Percentiles rank a stretch among this genome's conserved stretches.
Conservation (phyloP, 1,140 invertebrate genomes). For the Sycophila sp. region DNA sequence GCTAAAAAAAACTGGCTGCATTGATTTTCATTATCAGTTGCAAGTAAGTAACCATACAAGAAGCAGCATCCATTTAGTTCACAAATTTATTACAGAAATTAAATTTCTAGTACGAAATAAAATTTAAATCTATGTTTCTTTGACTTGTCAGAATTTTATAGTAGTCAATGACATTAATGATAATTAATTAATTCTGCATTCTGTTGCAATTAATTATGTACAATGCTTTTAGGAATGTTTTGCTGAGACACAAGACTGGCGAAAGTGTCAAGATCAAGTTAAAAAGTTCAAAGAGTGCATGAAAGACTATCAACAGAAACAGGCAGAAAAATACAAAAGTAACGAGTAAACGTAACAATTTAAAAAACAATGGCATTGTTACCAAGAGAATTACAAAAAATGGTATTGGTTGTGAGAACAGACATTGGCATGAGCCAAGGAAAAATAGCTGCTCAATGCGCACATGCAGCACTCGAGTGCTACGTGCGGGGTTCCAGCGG, state of each 20-base stretch:
- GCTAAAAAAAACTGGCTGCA: conserved; percentile 88
- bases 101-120: neutral
- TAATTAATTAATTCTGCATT: no score
- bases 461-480: conserved; percentile 79
- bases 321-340: conserved; percentile 57
- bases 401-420: conserved; percentile 80
- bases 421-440: conserved; percentile 85
- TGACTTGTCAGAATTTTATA: neutral
- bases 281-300: conserved; percentile 84
- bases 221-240: conserved; percentile 90
- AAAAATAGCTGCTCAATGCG: conserved; percentile 84
- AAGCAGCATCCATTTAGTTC: no score
- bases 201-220: neutral
- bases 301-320: conserved; percentile 66
- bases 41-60: no score
- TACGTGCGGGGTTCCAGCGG: conserved; percentile 66
- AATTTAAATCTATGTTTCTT: neutral
- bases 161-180: no score
- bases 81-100: neutral
- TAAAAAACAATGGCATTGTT: conserved; percentile 39
- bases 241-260: conserved; percentile 87
- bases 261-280: conserved; percentile 86
- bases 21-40: conserved; percentile 86
- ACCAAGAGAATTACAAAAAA: conserved; percentile 64
- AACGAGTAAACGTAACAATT: no score